phyloP scores from a whole-genome alignment of 1,140 invertebrate genomes.

The Wiebesia pumilae region DNA sequence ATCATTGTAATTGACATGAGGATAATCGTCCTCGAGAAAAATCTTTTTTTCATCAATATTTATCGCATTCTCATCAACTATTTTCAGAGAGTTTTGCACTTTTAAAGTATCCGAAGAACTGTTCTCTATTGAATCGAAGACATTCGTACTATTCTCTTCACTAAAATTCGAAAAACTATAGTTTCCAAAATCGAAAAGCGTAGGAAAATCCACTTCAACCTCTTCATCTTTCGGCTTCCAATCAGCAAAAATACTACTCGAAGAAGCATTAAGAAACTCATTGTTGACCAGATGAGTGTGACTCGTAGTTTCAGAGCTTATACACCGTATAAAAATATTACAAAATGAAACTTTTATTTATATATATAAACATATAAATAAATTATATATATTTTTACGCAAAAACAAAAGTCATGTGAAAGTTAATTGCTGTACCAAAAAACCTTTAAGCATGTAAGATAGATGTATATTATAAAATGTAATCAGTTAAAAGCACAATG shows the following conservation, averaged over 20 bases:
- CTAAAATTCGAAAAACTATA: neutral
- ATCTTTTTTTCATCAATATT: slow-evolving; percentile 5
- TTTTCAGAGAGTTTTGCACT: neutral
- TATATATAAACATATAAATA: neutral
- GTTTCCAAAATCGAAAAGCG: neutral
- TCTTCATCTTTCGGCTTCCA: slow-evolving; percentile 1
- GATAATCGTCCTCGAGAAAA: slow-evolving; percentile 34
- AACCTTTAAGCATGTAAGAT: too few relatives aligned
- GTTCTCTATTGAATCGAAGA: neutral
- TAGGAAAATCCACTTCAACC: neutral
- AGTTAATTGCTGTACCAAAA: too few relatives aligned
- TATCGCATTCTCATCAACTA: slow-evolving; percentile 19
- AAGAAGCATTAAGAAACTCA: neutral
- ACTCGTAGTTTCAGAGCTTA: neutral
- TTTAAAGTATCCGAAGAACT: neutral
- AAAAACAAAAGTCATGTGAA: too few relatives aligned
- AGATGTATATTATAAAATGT: too few relatives aligned
- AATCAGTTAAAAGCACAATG: too few relatives aligned
- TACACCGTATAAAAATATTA: neutral
- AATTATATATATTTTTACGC: too few relatives aligned
- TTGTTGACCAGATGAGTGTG: neutral
- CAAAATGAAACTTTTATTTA: neutral
- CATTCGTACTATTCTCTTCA: neutral
- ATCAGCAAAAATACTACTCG: slow-evolving; percentile 14
- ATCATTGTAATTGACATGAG: slow-evolving; percentile 30